Percentiles rank a stretch among this genome's conserved stretches.
Evolutionary conservation across 2,113 vertebrate genomes (phyloP).

Genomic region (Acrocephalus arundinaceus): DNA sequence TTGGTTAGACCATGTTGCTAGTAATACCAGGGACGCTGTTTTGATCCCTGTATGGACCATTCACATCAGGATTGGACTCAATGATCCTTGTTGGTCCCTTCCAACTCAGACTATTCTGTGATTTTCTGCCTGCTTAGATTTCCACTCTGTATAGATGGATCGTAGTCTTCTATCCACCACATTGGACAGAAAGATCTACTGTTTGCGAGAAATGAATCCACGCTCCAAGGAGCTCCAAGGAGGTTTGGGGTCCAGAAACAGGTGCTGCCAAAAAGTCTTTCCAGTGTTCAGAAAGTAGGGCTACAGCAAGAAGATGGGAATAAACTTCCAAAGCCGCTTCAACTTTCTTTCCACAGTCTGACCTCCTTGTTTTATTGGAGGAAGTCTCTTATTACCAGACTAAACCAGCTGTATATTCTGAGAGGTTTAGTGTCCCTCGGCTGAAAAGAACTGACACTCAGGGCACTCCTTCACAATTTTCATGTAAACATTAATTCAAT

Average conservation of each 20-base stretch:
- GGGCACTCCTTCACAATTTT: background rate
- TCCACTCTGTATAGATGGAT: background rate
- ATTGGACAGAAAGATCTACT: background rate
- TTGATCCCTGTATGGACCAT: background rate
- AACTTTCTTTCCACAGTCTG: background rate
- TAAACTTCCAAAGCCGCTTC: background rate
- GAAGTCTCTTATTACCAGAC: background rate
- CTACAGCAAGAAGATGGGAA: background rate
- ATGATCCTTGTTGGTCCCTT: background rate
- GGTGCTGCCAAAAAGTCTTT: background rate
- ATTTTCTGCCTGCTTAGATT: background rate
- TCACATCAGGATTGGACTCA: background rate
- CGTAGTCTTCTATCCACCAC: background rate
- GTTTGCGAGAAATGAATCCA: background rate
- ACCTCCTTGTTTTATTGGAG: background rate
- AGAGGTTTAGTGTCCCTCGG: background rate
- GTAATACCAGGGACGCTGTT: too few species aligned
- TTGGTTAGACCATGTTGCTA: background rate
- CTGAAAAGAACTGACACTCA: background rate
- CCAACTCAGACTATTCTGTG: background rate
- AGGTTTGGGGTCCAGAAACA: background rate
- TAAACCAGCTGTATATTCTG: background rate
- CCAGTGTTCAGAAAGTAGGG: background rate
- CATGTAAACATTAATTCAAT: background rate
- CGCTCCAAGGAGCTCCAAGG: background rate